Percentiles rank a stretch among this genome's conserved stretches.
phyloP scores from a whole-genome alignment of 2,113 vertebrate species.

The Mobula birostris region DNA sequence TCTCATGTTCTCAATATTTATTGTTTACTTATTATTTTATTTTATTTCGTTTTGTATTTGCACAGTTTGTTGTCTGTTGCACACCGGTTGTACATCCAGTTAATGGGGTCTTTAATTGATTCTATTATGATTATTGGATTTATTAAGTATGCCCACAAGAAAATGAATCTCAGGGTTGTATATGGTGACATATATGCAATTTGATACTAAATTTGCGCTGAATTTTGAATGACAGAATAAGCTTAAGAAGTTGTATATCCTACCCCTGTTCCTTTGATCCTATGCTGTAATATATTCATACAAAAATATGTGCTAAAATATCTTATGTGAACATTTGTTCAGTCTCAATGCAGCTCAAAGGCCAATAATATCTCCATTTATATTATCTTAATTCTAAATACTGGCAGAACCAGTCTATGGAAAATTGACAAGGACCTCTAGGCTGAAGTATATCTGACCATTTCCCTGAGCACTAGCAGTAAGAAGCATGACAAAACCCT shows the following conservation, averaged over 20 bases:
- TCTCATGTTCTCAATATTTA: too few species aligned
- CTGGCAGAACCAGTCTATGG: background rate
- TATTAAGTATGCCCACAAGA: too few species aligned
- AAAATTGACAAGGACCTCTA: background rate
- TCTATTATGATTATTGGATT: too few species aligned
- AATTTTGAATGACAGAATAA: background rate
- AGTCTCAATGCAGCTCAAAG: background rate
- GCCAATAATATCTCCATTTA: background rate
- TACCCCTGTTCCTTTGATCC: background rate
- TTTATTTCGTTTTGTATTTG: too few species aligned
- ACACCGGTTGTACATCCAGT: too few species aligned
- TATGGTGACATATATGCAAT: too few species aligned
- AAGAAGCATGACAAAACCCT: background rate
- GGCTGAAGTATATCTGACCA: background rate
- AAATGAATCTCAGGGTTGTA: too few species aligned
- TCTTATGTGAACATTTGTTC: background rate
- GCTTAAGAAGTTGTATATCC: background rate
- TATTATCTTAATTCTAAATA: background rate
- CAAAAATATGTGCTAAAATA: background rate
- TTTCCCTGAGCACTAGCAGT: background rate
- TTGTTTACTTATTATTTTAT: too few species aligned
- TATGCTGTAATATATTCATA: background rate
- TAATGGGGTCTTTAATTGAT: too few species aligned
- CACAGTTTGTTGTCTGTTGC: too few species aligned
- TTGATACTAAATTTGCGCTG: too few species aligned